Base-by-base conservation (phyloP, 2,888 invertebrate genomes). In the Eristalinus sepulchralis region DNA sequence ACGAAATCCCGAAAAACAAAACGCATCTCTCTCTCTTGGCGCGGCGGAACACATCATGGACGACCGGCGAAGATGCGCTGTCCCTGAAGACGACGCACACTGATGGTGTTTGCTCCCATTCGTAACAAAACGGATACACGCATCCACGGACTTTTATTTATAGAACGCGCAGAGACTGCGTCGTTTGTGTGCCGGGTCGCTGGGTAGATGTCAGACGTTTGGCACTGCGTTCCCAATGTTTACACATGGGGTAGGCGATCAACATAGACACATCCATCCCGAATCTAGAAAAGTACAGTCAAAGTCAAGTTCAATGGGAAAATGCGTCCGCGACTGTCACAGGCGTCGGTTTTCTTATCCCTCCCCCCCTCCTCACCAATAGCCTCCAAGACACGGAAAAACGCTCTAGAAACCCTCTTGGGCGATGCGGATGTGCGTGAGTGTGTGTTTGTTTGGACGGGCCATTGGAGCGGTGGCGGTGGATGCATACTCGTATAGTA, bases 251-350 rank as follows among this genome's bases (percentile, higher is more conserved):
- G 39, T 31, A 55, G 34, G 39, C 75, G 67, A 80, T 60, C 73
- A 57, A 77, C 68, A 73, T 73, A 79, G 68, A 64, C 86, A 78
- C 75, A 86, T 70, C 67, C 75, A 86, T 83, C 53, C 57, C 78
- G 67, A 75, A 63, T 79, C 78, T 55, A 24, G 57, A 75, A 86
- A 86, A 86, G 86, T 86, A 86, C 86, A 86, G 86, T 86, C 86
- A 86, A 86, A 86, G 86, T 86, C 86, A 86, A 86, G 86, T 86
- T 86, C 86, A 86, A 86, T 86, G 86, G 86, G 86, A 86, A 86
- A 86, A 86, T 75, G 70, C 75, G 75, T 82, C 72, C 77, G 85
- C 77, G 64, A 73, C 85, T 85, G 85, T 85, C 82, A 73, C 85
- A 85, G 73, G 85, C 85, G 73, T 82, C 72, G 72, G 72, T 82